phyloP scores from a whole-genome alignment of 2,113 vertebrate genomes.

The Strix uralensis region DNA sequence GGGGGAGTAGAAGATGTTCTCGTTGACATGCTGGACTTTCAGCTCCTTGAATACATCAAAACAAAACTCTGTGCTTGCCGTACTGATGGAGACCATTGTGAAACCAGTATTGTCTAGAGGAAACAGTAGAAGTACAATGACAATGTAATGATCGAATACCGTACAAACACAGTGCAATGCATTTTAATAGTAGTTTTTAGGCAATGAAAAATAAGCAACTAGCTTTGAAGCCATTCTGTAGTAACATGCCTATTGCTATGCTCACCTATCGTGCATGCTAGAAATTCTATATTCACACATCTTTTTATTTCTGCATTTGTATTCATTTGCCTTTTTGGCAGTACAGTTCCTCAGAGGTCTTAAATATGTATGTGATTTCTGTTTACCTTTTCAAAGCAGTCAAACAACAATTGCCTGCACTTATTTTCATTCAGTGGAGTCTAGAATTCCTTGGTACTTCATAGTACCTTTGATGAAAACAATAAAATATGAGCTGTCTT shows the following conservation, averaged over 20 bases:
- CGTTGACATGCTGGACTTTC: constrained; percentile 31
- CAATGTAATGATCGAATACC: background rate
- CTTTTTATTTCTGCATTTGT: background rate
- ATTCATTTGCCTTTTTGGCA: background rate
- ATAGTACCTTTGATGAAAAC: background rate
- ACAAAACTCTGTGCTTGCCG: constrained; percentile 78
- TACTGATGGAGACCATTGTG: constrained; percentile 67
- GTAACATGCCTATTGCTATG: background rate
- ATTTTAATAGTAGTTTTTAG: background rate
- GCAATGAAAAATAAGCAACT: background rate
- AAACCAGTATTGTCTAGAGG: background rate
- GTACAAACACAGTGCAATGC: background rate
- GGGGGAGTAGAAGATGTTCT: constrained; percentile 83
- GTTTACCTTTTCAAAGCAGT: background rate
- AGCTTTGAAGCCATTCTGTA: background rate
- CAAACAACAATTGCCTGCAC: background rate
- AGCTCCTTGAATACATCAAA: constrained; percentile 79
- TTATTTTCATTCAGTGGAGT: background rate
- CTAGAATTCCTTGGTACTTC: background rate
- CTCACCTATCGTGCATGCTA: background rate
- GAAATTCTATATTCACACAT: background rate
- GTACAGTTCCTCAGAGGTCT: background rate
- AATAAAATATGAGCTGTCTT: background rate
- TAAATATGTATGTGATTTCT: background rate
- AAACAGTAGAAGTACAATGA: background rate